phyloP scores from a whole-genome alignment of 2,113 vertebrate genomes.

The Anser brachyrhynchus region DNA sequence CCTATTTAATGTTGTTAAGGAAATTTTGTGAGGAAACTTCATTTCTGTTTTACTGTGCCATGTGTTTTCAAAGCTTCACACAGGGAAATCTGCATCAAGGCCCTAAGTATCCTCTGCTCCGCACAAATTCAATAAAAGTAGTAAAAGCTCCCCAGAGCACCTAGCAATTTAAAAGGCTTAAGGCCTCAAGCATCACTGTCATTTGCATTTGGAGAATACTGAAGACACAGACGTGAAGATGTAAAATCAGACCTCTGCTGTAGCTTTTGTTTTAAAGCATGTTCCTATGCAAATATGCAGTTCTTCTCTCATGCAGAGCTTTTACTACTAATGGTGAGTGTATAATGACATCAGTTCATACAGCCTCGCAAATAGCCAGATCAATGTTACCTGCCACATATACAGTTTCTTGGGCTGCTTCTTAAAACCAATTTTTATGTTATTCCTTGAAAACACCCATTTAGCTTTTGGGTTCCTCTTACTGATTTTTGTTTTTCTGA shows the following conservation, averaged over 20 bases:
- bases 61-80: background rate
- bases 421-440: background rate
- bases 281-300: background rate
- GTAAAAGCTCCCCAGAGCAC: background rate
- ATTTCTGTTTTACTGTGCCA: background rate
- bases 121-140: background rate
- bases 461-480: constrained; percentile 9
- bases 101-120: background rate
- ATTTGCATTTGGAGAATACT: background rate
- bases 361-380: background rate
- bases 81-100: background rate
- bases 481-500: constrained; percentile 58
- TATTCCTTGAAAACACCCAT: background rate
- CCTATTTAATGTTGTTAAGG: background rate
- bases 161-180: background rate
- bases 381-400: constrained; percentile 43
- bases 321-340: constrained; percentile 3
- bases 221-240: background rate
- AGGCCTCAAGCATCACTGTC: background rate
- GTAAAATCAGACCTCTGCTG: background rate
- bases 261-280: constrained; percentile 6
- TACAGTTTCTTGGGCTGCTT: background rate
- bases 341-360: constrained; percentile 21
- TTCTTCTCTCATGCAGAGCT: background rate
- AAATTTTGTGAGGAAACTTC: background rate